phyloP scores from a whole-genome alignment of 2,888 invertebrate genomes.

The Escarpia spicata region DNA sequence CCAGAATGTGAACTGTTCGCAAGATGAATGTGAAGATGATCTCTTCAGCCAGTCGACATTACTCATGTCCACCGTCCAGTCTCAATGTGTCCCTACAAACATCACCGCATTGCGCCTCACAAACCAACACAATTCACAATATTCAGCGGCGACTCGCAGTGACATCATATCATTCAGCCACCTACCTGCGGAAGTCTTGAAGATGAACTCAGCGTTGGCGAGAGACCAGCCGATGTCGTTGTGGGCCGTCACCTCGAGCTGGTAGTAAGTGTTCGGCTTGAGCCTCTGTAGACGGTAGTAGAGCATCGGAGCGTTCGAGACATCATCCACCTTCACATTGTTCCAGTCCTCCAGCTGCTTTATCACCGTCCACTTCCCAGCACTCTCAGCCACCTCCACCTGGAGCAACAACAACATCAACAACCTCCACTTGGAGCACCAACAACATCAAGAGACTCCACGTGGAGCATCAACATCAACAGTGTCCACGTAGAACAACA shows the following conservation, averaged over 20 bases:
- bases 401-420: background rate
- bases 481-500: background rate
- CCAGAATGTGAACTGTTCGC: background rate
- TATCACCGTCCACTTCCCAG: constrained; percentile 33
- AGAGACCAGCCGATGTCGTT: constrained; percentile 43
- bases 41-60: background rate
- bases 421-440: background rate
- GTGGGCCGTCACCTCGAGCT: constrained; percentile 39
- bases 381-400: constrained; percentile 33
- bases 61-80: background rate
- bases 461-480: background rate
- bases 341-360: constrained; percentile 39
- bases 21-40: background rate
- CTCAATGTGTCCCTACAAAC: background rate
- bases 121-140: background rate
- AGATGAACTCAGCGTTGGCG: constrained; percentile 39
- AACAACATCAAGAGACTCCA: background rate
- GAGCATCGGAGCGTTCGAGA: constrained; percentile 33
- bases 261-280: constrained; percentile 36
- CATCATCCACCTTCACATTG: constrained; percentile 32
- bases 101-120: background rate
- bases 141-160: background rate
- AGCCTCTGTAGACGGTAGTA: constrained; percentile 40
- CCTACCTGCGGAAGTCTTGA: constrained; percentile 38
- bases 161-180: background rate